Evolutionary conservation across 1,140 invertebrate species (phyloP).

Genomic region (Macrobrachium nipponense): DNA sequence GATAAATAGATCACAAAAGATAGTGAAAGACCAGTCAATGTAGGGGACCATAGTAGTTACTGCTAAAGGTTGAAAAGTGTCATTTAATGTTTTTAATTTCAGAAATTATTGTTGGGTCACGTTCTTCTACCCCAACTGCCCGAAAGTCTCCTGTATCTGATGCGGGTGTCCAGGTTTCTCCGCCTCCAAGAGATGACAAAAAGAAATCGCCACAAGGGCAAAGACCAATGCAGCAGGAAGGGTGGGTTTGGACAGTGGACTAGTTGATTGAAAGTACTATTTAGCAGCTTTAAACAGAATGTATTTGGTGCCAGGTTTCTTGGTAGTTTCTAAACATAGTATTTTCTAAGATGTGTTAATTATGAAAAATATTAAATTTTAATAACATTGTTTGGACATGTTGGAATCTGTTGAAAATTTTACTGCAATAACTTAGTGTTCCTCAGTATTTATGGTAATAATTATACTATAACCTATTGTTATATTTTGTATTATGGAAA

Average conservation of each 20-base stretch:
- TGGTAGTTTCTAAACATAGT: too few relatives aligned
- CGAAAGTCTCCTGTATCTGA: constrained; percentile 62
- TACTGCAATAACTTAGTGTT: too few relatives aligned
- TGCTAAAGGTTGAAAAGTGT: background rate
- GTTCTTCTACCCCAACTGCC: constrained; percentile 60
- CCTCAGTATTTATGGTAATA: too few relatives aligned
- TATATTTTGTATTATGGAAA: too few relatives aligned
- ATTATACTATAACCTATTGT: too few relatives aligned
- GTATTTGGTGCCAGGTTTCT: too few relatives aligned
- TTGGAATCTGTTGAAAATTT: too few relatives aligned
- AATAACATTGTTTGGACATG: too few relatives aligned
- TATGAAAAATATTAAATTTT: too few relatives aligned
- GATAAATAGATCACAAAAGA: background rate
- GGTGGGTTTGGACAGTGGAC: constrained; percentile 12
- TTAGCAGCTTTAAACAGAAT: too few relatives aligned
- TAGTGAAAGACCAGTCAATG: background rate
- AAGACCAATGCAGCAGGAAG: constrained; percentile 41
- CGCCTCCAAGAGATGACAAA: constrained; percentile 46
- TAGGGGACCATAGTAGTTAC: background rate
- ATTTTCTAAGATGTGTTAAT: too few relatives aligned
- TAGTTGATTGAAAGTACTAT: too few relatives aligned
- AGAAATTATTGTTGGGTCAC: constrained; percentile 58
- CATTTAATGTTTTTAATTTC: constrained; percentile 34
- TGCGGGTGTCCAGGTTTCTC: constrained; percentile 61
- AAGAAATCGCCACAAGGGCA: constrained; percentile 51